phyloP scores from a whole-genome alignment of 2,888 invertebrate species.

The Sphaeridia pumilis region DNA sequence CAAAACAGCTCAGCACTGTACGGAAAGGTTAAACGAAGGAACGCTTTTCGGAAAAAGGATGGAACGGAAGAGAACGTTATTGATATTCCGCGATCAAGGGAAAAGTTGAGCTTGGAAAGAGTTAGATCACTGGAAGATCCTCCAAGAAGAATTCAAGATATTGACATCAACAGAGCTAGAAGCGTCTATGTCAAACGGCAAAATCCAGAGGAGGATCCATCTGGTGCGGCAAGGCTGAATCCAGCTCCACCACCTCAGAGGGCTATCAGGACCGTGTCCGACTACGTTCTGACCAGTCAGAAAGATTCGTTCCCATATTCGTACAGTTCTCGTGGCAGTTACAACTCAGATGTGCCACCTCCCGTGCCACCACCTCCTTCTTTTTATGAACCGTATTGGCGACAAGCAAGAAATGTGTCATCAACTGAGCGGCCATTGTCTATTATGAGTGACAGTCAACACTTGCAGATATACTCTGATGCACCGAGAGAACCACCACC shows the following conservation, averaged over 20 bases:
- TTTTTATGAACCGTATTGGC: slow-evolving; percentile 4
- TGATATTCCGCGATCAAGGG: slow-evolving; percentile 11
- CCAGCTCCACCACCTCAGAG: no score
- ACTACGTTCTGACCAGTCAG: no score
- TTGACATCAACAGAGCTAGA: slow-evolving; percentile 8
- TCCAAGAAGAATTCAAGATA: neutral
- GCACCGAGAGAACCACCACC: slow-evolving; percentile 41
- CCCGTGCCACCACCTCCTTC: slow-evolving; percentile 6
- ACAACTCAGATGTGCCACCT: slow-evolving; percentile 11
- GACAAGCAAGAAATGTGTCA: slow-evolving; percentile 7
- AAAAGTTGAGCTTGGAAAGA: slow-evolving; percentile 31
- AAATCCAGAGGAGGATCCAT: neutral
- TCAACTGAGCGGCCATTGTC: slow-evolving; percentile 15
- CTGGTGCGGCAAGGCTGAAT: no score
- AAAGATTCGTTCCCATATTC: neutral
- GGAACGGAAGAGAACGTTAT: slow-evolving; percentile 10
- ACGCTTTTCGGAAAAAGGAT: slow-evolving; percentile 35
- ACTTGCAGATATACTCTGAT: no score
- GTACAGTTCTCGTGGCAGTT: neutral
- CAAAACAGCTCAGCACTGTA: slow-evolving; percentile 20
- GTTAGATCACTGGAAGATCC: slow-evolving; percentile 17
- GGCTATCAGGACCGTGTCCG: no score
- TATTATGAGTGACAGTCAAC: neutral
- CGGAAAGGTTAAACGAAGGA: slow-evolving; percentile 34
- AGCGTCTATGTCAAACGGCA: slow-evolving; percentile 11